Conservation (phyloP, 1,140 invertebrate species). For the Brachionus manjavacas region DNA sequence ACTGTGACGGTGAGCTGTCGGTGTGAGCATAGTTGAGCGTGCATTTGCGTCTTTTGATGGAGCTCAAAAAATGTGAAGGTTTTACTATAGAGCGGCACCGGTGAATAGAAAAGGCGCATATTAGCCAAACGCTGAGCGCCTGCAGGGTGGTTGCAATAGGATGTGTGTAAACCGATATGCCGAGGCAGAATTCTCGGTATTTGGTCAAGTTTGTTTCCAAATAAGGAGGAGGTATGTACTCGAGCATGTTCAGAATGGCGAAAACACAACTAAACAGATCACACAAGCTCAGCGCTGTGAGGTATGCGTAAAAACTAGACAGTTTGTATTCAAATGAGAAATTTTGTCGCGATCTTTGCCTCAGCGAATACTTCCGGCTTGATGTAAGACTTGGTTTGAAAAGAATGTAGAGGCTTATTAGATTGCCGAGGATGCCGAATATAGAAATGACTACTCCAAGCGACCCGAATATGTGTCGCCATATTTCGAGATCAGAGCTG, state of each 20-base stretch:
- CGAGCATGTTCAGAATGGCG: conserved; percentile 34
- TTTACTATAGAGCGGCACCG: conserved; percentile 23
- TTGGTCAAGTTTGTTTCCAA: not conserved
- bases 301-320: conserved; percentile 22
- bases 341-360: not conserved
- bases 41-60: conserved; percentile 1
- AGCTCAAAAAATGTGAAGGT: not conserved
- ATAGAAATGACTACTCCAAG: not conserved
- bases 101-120: conserved; percentile 39
- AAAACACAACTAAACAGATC: conserved; percentile 34
- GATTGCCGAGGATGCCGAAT: conserved; percentile 28
- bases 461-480: not conserved
- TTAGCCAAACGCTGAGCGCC: conserved; percentile 21
- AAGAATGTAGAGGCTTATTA: not conserved
- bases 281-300: conserved; percentile 10
- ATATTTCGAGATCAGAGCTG: conserved; percentile 8
- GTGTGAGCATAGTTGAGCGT: not conserved
- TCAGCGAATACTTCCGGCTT: not conserved
- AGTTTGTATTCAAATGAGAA: conserved; percentile 28
- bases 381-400: not conserved
- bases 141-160: conserved; percentile 30
- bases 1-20: not conserved
- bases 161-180: conserved; percentile 29
- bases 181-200: not conserved
- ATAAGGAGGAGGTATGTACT: conserved; percentile 35